Conservation (phyloP, 2,888 invertebrate genomes). For the Fabriciana adippe region DNA sequence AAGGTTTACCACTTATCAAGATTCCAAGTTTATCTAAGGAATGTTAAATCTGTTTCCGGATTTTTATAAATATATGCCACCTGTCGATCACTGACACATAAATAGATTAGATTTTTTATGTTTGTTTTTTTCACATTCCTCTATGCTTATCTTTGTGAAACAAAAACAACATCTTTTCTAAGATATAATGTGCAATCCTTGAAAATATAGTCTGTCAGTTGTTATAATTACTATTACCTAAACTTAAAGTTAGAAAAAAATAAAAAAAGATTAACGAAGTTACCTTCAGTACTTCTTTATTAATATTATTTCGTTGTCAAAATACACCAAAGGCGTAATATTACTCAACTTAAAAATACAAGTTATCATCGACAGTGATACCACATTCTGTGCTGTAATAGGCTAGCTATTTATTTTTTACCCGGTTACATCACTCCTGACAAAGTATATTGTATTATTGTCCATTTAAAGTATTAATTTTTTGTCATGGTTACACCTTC, state of each 20-base stretch:
- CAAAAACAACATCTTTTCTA: neutral
- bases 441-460: slow-evolving; percentile 11
- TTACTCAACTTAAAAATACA: slow-evolving; percentile 9
- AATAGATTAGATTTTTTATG: neutral
- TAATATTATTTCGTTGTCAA: too few species aligned
- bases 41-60: slow-evolving; percentile 17
- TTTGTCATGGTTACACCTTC: slow-evolving; percentile 36
- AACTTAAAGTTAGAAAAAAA: too few species aligned
- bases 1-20: slow-evolving; percentile 21
- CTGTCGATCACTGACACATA: slow-evolving; percentile 7
- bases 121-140: neutral
- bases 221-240: too few species aligned
- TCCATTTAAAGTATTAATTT: slow-evolving; percentile 39
- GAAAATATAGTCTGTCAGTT: too few species aligned
- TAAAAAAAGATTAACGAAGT: too few species aligned
- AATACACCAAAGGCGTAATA: neutral
- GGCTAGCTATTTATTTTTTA: slow-evolving; percentile 33
- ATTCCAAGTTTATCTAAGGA: slow-evolving; percentile 25
- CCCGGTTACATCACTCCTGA: slow-evolving; percentile 9
- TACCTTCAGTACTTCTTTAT: too few species aligned
- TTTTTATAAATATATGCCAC: slow-evolving; percentile 24
- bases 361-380: neutral
- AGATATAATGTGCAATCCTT: too few species aligned
- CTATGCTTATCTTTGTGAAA: neutral
- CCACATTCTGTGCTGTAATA: slow-evolving; percentile 2